Evolutionary conservation across 2,888 invertebrate genomes (phyloP), one percentile per base, ranked within the genome.

Genomic region (Drosophila prostipennis): DNA sequence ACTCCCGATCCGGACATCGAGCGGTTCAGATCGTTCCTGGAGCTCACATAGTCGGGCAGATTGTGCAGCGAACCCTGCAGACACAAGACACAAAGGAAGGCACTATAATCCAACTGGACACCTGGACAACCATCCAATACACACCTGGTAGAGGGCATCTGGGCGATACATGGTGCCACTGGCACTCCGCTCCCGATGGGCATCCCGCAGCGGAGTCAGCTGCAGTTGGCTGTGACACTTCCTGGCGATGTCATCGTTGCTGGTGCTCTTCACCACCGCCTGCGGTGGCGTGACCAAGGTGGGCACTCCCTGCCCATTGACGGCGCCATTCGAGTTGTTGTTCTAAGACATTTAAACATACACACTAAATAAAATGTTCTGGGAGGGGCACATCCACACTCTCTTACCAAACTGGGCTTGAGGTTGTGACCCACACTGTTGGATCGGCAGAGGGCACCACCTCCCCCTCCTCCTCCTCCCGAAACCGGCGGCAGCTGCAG

Each of bases 61-160:
- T 94, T 92, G 79, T 93, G 93, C 5, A 93, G 92, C 80, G 94
- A 93, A 75, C 94, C 92, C 91, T 91, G 39, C 46, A 46, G 2
- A 34, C 7, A 39, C 29, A 14, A 39, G 6, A 39, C 1, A 7
- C 3, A 26, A 3, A 4, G 19, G 19, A 13, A 39, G 6, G 34
- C 1, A 7, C 6, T 19, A 23, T 19, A 16, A 5, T 11, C 2
- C 11, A 19, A 0, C 26, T 6, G 11, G 16, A 6, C 19, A 19
- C 6, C 19, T 11, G 19, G 6, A 19, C 13, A 14, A 19, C 19
- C 1, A 7, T 14, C 5, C 26, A 26, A 26, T 6, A 3, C 57
- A 96, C 77, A 97, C 97, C 89, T 96, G 96, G 91, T 98, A 98
- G 84, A 98, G 95, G 8, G 98, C 95, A 91, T 99, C 98, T 57